phyloP scores from a whole-genome alignment of 2,113 vertebrate genomes.

The Etia nguti region DNA sequence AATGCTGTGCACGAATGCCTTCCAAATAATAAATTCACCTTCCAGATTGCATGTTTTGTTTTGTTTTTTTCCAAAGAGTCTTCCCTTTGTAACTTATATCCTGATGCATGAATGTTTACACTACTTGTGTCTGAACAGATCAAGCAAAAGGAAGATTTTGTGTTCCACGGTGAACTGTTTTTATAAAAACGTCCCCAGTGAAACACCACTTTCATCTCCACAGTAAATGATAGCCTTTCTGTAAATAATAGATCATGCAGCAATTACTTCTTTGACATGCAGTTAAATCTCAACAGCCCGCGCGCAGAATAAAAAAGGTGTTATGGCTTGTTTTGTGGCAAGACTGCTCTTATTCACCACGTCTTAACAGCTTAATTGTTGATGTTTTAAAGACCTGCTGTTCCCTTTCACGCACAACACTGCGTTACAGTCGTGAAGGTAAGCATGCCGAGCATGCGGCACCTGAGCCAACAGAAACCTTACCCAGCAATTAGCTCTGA shows the following conservation, averaged over 20 bases:
- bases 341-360: slow-evolving; percentile 16
- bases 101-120: slow-evolving; percentile 12
- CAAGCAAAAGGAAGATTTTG: neutral
- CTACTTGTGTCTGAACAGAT: neutral
- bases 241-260: slow-evolving; percentile 28
- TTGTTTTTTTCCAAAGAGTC: neutral
- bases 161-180: neutral
- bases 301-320: slow-evolving; percentile 23
- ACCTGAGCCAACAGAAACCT: slow-evolving; percentile 69
- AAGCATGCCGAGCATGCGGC: slow-evolving; percentile 59
- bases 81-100: neutral
- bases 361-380: slow-evolving; percentile 58
- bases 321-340: slow-evolving; percentile 47
- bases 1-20: neutral
- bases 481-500: slow-evolving; percentile 66
- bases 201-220: slow-evolving; percentile 19
- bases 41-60: neutral
- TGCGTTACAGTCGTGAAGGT: slow-evolving; percentile 36
- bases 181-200: neutral
- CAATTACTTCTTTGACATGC: slow-evolving; percentile 36
- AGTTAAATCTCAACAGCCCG: slow-evolving; percentile 27
- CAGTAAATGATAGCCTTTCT: slow-evolving; percentile 15
- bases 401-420: slow-evolving; percentile 37
- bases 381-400: slow-evolving; percentile 51
- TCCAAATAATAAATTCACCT: neutral